Evolutionary conservation across 2,888 invertebrate species (phyloP), one percentile per base, ranked within the genome.

Genomic region (Platycheirus albimanus): DNA sequence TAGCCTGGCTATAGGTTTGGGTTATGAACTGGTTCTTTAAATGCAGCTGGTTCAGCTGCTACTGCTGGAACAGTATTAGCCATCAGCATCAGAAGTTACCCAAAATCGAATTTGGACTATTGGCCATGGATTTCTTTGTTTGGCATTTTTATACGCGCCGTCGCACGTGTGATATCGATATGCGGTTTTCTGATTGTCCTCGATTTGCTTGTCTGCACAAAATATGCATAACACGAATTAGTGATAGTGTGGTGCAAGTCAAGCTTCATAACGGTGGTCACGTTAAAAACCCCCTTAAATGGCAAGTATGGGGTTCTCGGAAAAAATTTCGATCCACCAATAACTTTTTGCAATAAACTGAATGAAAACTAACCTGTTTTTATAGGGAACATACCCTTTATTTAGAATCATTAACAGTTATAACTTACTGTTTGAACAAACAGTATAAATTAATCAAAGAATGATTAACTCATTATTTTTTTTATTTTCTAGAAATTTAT

Each of bases 41-140:
- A 36, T 69, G 67, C 75, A 76, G 75, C 75, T 76, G 75, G 7
- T 61, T 45, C 52, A 72, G 63, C 54, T 79, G 72, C 43, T 19
- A 58, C 24, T n/a, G 56, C 41, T 41, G 28, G 4, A 15, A 7
- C 17, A 20, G 41, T 43, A 33, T 54, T 24, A 67, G 51, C 49
- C 36, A n/a, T n/a, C n/a, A 11, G 10, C 24, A 28, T 45, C 54
- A 24, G 15, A 20, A 28, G 47, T 54, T 63, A 49, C 36, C 45
- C 58, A 47, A 49, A 52, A 41, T 36, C 61, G 70, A 69, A 64
- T 70, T 64, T 63, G 47, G 43, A 36, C 33, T 61, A 49, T 58
- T 47, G 52, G 52, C 36, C 52, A 20, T 54, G 51, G 13, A 69
- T 51, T 38, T 33, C 30, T 61, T 71, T 61, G 45, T 70, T 49